phyloP scores from a whole-genome alignment of 2,888 invertebrate species.

The Molanna angustata region DNA sequence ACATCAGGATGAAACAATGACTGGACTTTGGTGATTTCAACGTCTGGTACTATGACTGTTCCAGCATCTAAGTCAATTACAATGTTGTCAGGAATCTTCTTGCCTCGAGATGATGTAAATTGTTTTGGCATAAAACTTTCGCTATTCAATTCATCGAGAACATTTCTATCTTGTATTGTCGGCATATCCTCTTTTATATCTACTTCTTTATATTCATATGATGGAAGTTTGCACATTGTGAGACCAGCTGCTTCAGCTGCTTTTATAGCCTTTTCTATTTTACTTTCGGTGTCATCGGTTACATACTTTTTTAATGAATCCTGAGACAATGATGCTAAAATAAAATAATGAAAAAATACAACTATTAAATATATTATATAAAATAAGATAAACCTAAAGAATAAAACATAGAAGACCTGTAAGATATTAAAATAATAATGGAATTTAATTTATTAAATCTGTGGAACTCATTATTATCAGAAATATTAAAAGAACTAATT shows the following conservation, averaged over 20 bases:
- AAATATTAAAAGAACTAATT: too few relatives aligned
- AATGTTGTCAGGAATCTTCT: slow-evolving; percentile 65
- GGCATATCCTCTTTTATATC: slow-evolving; percentile 53
- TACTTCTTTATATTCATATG: slow-evolving; percentile 50
- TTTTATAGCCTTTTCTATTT: slow-evolving; percentile 51
- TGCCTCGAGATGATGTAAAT: slow-evolving; percentile 55
- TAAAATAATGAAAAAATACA: background rate
- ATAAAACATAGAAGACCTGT: background rate
- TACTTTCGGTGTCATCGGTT: slow-evolving; percentile 48
- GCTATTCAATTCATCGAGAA: slow-evolving; percentile 68
- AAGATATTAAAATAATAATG: background rate
- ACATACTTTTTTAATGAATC: slow-evolving; percentile 38
- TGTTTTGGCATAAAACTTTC: slow-evolving; percentile 64
- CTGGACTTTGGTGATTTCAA: slow-evolving; percentile 56
- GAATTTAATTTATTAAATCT: background rate
- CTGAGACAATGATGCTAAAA: slow-evolving; percentile 8
- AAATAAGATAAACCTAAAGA: background rate
- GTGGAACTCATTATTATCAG: too few relatives aligned
- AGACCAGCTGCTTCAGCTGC: slow-evolving; percentile 53
- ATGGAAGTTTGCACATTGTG: slow-evolving; percentile 53
- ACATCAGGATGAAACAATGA: slow-evolving; percentile 67
- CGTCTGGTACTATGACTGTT: slow-evolving; percentile 64
- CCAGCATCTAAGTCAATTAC: slow-evolving; percentile 71
- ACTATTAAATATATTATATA: background rate
- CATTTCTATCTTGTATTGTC: slow-evolving; percentile 54